Evolutionary conservation across 2,113 vertebrate species (phyloP).

Genomic region (Channa maculata): DNA sequence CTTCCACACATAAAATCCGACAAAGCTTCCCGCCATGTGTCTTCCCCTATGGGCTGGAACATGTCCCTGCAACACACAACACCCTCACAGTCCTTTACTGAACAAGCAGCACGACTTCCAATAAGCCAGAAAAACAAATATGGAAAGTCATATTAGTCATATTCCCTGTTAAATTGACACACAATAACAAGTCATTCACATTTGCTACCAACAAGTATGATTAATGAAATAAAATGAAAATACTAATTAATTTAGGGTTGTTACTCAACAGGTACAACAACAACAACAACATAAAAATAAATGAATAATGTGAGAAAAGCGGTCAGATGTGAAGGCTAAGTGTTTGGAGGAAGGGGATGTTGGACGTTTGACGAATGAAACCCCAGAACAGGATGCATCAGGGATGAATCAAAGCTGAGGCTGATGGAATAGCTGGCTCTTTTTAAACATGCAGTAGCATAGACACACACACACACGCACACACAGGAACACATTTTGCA

Average conservation of each 20-base stretch:
- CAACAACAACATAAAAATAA: neutral
- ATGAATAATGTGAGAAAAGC: constrained; percentile 29
- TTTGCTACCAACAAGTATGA: constrained; percentile 9
- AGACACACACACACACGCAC: constrained; percentile 30
- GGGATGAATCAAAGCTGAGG: constrained; percentile 60
- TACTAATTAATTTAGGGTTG: constrained; percentile 6
- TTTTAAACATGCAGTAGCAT: constrained; percentile 44
- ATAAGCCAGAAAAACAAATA: constrained; percentile 77
- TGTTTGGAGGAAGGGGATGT: constrained; percentile 58
- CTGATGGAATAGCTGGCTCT: constrained; percentile 66
- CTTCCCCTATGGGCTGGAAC: constrained; percentile 54
- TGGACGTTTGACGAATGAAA: constrained; percentile 60
- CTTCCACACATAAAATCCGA: constrained; percentile 36
- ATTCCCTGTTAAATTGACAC: constrained; percentile 57
- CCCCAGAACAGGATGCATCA: constrained; percentile 68
- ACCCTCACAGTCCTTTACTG: constrained; percentile 57
- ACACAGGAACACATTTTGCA: constrained; percentile 27
- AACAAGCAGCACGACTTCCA: constrained; percentile 65
- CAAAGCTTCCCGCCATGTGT: constrained; percentile 33
- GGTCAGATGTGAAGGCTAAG: constrained; percentile 29
- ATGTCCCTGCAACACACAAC: constrained; percentile 61
- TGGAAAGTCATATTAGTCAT: constrained; percentile 70
- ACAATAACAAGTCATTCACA: constrained; percentile 54
- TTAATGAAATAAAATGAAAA: constrained; percentile 50
- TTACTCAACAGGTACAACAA: constrained; percentile 31